Evolutionary conservation across 2,797 vertebrate species (phyloP).

Genomic region (Enteromius unitaeniatus): DNA sequence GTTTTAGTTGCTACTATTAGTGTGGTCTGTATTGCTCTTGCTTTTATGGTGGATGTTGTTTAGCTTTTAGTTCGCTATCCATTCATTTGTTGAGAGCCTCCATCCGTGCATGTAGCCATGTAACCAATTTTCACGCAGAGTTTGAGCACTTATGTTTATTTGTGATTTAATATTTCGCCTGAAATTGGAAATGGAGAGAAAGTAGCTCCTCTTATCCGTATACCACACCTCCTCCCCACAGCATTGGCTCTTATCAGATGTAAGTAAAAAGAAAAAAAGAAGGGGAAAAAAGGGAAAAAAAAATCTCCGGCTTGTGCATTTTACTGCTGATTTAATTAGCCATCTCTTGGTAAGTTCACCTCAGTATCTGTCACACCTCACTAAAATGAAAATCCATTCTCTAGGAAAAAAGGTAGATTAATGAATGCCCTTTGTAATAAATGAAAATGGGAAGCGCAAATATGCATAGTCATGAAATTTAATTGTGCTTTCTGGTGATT

Average conservation of each 20-base stretch:
- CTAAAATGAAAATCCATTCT: constrained; percentile 82
- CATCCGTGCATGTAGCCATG: constrained; percentile 34
- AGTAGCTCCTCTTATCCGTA: constrained; percentile 48
- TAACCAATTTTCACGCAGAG: constrained; percentile 52
- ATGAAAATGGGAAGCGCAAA: constrained; percentile 85
- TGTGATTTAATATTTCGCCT: constrained; percentile 67
- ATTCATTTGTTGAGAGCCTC: constrained; percentile 41
- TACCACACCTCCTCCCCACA: constrained; percentile 47
- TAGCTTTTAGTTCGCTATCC: constrained; percentile 46
- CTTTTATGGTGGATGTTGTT: constrained; percentile 53
- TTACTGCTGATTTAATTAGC: constrained; percentile 89
- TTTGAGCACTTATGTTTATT: constrained; percentile 58
- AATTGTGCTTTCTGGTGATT: constrained; percentile 86
- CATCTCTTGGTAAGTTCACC: constrained; percentile 84
- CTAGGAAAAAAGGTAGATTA: constrained; percentile 77
- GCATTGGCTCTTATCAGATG: constrained; percentile 70
- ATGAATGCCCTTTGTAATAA: constrained; percentile 86
- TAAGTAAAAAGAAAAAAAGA: constrained; percentile 59
- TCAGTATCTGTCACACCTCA: constrained; percentile 82
- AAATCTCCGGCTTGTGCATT: constrained; percentile 69
- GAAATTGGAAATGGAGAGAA: constrained; percentile 64
- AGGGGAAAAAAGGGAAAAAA: constrained; percentile 19
- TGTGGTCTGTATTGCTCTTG: constrained; percentile 40
- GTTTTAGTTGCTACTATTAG: constrained; percentile 53
- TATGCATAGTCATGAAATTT: constrained; percentile 90